phyloP scores from a whole-genome alignment of 2,113 vertebrate genomes.

The Aspidoscelis tigris region DNA sequence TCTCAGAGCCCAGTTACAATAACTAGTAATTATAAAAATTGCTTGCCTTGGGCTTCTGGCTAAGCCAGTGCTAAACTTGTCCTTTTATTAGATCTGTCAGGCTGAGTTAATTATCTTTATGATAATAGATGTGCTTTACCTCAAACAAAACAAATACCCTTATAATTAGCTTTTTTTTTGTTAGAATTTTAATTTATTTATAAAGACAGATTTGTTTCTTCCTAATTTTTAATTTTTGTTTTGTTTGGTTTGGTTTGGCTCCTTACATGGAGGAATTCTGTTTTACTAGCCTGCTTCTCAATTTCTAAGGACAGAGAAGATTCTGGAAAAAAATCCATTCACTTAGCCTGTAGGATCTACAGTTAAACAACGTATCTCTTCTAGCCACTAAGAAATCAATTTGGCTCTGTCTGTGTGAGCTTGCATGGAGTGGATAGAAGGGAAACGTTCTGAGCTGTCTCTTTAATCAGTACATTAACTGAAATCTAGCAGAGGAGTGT shows the following conservation, averaged over 20 bases:
- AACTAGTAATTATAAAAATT: conserved; percentile 90
- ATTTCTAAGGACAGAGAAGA: conserved; percentile 37
- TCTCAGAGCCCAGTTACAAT: conserved; percentile 86
- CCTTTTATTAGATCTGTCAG: conserved; percentile 89
- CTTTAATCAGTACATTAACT: conserved; percentile 52
- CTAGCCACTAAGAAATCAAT: conserved; percentile 28
- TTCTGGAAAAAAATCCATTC: not conserved
- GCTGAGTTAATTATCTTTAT: conserved; percentile 90
- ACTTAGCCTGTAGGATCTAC: conserved; percentile 32
- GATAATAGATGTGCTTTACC: conserved; percentile 88
- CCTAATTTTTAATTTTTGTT: conserved; percentile 46
- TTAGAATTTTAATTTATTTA: conserved; percentile 86
- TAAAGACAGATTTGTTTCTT: conserved; percentile 82
- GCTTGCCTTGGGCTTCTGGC: conserved; percentile 85
- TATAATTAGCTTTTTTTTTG: conserved; percentile 86
- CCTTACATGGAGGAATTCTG: conserved; percentile 39
- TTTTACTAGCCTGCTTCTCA: conserved; percentile 52
- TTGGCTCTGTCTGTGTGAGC: not conserved
- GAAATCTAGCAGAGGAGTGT: conserved; percentile 51
- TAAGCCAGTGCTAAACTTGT: conserved; percentile 86
- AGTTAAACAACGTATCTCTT: conserved; percentile 4
- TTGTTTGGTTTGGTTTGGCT: conserved; percentile 8
- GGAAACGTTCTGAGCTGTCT: conserved; percentile 45
- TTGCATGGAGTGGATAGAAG: not conserved
- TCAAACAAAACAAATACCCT: conserved; percentile 88